Evolutionary conservation across 2,797 vertebrate species (phyloP), one percentile per base, ranked within the genome.

Genomic region (Enteromius fasciolatus): DNA sequence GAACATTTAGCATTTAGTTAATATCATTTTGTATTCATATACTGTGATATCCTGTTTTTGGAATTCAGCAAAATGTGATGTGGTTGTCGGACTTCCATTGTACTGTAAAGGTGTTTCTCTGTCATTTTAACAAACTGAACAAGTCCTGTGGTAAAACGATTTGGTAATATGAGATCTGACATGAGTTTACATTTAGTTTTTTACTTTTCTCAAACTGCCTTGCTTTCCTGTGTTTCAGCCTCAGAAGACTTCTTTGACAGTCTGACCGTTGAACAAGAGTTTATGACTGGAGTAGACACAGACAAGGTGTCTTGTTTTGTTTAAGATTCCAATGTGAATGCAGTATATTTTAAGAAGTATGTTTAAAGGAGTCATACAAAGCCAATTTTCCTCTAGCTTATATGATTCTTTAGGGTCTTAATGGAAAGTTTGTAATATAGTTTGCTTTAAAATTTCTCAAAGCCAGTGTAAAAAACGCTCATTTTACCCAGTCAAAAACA

Each of bases 231-330:
- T 88, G 61, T 90, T 94, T 83, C 89, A 99, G 98, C 96, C 2
- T 99, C 98, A 0, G 98, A 99, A 92, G 95, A 96, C 78, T 99
- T 99, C 93, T 99, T 99, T 87, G 98, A 99, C 89, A 99, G 97
- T 86, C 91, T 99, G 81, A 99, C 98, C 11, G 97, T 99, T 91
- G 98, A 99, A 84, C 98, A 99, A 89, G 98, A 99, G 91, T 99
- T 99, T 82, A 99, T 99, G 98, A 99, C 98, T 5, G 98, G 98
- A 84, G 96, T 99, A 59, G 98, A 99, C 87, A 99, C 98, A 2
- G 98, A 99, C 90, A 99, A 99, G 96, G 98, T 98, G 90, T 39
- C 87, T 0, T 36, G 1, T 15, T 39, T 8, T 59, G 11, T 11
- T 59, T 33, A 41, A 9, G 11, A 70, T 14, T 41, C 2, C 4